These are phyloP conservation scores for Drosophila albomicans DNA, from an alignment of 1,140 invertebrate species.

Conservation along the genomic window DNA sequence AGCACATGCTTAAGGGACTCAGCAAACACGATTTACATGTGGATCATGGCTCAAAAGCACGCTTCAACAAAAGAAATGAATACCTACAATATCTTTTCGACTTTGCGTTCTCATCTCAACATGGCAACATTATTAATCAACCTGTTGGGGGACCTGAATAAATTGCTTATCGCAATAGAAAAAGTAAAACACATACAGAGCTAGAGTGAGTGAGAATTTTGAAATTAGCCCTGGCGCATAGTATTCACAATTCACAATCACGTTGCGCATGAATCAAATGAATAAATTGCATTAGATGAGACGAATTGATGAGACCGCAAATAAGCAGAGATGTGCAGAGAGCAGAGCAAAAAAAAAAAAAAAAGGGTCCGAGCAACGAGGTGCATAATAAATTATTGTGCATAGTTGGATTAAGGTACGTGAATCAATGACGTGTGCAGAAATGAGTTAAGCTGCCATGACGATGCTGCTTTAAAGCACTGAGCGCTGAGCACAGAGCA, in stretches of 20 bases:
- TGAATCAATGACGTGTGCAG: conserved; percentile 1
- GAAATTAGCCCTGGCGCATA: not conserved
- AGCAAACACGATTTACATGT: no score
- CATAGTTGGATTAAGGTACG: not conserved
- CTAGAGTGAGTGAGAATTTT: not conserved
- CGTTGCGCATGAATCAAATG: conserved; percentile 12
- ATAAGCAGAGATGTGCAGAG: not conserved
- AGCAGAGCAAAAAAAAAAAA: not conserved
- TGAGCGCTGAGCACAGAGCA: not conserved
- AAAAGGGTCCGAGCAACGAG: conserved; percentile 1
- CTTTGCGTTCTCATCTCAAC: not conserved
- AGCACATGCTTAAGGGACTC: conserved; percentile 13
- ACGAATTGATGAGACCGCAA: conserved; percentile 5
- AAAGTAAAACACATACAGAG: not conserved
- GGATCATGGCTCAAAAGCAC: not conserved
- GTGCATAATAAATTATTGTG: conserved; percentile 1
- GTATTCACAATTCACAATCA: conserved; percentile 15
- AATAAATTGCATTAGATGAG: conserved; percentile 10
- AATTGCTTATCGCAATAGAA: not conserved
- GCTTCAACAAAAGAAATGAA: not conserved
- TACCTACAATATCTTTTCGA: not conserved
- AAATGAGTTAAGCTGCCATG: not conserved
- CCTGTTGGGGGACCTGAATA: not conserved
- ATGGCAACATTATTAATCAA: not conserved
- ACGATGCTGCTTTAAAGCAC: not conserved